Conservation (phyloP, 2,113 vertebrate species). For the Prolemur simus region DNA sequence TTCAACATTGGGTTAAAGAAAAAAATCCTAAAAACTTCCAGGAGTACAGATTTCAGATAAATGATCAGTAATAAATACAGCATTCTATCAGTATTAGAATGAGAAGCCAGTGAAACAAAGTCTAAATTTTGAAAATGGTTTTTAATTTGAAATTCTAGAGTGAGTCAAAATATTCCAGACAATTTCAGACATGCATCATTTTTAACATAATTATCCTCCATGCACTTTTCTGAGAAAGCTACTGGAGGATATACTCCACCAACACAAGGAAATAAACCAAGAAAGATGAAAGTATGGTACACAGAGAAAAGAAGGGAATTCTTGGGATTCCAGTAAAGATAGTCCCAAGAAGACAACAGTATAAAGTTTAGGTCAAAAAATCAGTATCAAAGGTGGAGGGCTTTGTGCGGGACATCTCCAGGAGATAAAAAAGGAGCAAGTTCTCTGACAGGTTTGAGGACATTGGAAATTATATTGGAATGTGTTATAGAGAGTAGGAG, state of each 20-base stretch:
- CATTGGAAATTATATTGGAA: not conserved
- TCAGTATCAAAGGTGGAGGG: not conserved
- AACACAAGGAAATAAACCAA: not conserved
- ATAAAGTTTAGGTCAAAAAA: not conserved
- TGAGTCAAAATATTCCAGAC: not conserved
- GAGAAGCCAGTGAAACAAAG: not conserved
- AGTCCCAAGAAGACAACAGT: not conserved
- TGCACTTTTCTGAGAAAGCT: constrained; percentile 1
- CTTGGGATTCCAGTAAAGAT: not conserved
- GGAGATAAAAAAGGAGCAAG: not conserved
- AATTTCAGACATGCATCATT: not conserved
- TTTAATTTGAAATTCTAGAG: constrained; percentile 6
- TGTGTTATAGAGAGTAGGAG: not conserved
- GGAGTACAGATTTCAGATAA: not conserved
- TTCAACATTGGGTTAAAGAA: not conserved
- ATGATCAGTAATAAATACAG: not conserved
- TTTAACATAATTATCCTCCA: not conserved
- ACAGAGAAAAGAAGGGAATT: not conserved
- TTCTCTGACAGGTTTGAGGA: not conserved
- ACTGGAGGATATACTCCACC: not conserved
- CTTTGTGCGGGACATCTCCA: not conserved
- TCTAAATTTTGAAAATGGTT: not conserved
- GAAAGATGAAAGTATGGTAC: not conserved
- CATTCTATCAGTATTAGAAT: not conserved
- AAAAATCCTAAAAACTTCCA: not conserved